Base-by-base conservation (phyloP, 2,888 invertebrate genomes). In the Aricia artaxerxes region DNA sequence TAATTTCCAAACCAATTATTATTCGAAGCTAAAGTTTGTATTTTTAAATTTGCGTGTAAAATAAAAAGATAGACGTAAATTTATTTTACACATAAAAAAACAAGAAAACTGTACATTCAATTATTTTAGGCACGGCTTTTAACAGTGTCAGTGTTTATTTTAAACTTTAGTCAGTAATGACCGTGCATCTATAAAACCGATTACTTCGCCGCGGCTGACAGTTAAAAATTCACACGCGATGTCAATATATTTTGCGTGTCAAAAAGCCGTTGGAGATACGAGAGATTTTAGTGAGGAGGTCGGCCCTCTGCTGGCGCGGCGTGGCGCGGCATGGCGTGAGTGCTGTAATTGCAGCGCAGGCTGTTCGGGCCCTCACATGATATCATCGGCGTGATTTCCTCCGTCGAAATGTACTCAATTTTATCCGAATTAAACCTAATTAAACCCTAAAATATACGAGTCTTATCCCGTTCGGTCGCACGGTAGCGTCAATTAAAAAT, bases 231-330 rank as follows among this genome's bases (percentile, higher is more conserved):
- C 88, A 88, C 93, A 93, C 91, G 92, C 92, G 86, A 92, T 87
- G 85, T 85, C 85, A 89, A 89, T 87, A 87, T 83, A 85, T 88
- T 90, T 92, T 85, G 94, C 93, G 92, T 93, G 94, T 90, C 90
- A 87, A 86, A 90, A 89, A 90, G 89, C 89, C 87, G 89, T 93
- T 91, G 89, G 87, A 88, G 87, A 85, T 85, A 87, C 87, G 88
- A 87, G 88, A 90, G 90, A 89, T 88, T 90, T 91, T 87, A 85
- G 91, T 88, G 90, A 90, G 88, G 86, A 88, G 88, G 89, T 91
- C 90, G 87, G 87, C 86, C 82, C 81, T 81, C 80, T 84, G 86
- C 86, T 81, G 84, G 86, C 88, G 16, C 4, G 69, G 89, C 90
- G 88, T 90, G 89, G 90, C 88, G 16, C 4, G 69, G 89, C 90